These are phyloP conservation scores for Marcusenius ussheri DNA, from an alignment of 2,113 vertebrate species.

Conservation along the genomic window DNA sequence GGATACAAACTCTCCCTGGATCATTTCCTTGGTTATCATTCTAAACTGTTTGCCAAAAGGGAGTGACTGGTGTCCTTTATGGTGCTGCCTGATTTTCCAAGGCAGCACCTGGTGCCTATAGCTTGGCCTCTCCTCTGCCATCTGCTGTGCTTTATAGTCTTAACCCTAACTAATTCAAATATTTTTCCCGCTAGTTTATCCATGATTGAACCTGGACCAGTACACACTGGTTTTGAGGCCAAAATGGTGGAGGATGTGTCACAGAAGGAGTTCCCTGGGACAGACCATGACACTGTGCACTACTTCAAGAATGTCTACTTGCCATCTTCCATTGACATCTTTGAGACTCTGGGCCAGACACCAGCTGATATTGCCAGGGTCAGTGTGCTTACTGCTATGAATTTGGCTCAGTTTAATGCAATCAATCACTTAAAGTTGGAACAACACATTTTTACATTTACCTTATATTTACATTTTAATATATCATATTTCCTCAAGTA, in stretches of 20 bases:
- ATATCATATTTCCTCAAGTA: not conserved
- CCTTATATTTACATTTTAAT: not conserved
- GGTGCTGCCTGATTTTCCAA: not conserved
- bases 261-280: conserved; percentile 50
- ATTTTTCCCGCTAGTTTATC: conserved; percentile 46
- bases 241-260: conserved; percentile 63
- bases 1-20: not conserved
- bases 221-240: conserved; percentile 63
- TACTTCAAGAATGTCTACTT: conserved; percentile 67
- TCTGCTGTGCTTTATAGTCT: not conserved
- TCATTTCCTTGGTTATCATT: not conserved
- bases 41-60: not conserved
- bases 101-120: not conserved
- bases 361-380: conserved; percentile 63
- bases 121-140: not conserved
- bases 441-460: not conserved
- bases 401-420: not conserved
- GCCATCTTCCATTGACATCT: conserved; percentile 58
- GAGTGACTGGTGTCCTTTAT: not conserved
- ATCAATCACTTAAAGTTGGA: not conserved
- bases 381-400: conserved; percentile 15
- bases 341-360: conserved; percentile 61
- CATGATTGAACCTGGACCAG: conserved; percentile 64
- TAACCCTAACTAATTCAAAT: not conserved
- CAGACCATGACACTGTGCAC: conserved; percentile 51